Evolutionary conservation across 1,140 invertebrate species (phyloP).

Genomic region (Danaus melanippus): DNA sequence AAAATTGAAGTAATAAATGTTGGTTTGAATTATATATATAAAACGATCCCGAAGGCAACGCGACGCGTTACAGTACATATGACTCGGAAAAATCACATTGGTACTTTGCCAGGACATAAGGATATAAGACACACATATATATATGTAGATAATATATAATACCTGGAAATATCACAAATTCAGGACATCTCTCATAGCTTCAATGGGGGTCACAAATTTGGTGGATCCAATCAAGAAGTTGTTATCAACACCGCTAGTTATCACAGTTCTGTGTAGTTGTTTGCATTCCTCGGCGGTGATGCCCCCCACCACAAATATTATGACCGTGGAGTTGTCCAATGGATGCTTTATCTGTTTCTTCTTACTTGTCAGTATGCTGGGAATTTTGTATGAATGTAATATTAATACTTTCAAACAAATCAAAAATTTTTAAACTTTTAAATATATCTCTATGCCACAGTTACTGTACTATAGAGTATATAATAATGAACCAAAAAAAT

Average conservation of each 20-base stretch:
- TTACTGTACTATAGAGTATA: neutral
- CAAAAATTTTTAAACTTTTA: conserved; percentile 7
- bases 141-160: conserved; percentile 16
- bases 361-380: conserved; percentile 57
- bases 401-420: too few relatives aligned
- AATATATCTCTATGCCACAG: conserved; percentile 1
- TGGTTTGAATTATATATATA: too few relatives aligned
- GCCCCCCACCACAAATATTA: conserved; percentile 75
- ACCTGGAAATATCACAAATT: too few relatives aligned
- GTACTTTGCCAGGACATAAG: too few relatives aligned
- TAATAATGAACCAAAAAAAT: neutral
- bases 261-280: conserved; percentile 56
- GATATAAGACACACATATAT: too few relatives aligned
- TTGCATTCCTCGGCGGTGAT: conserved; percentile 74
- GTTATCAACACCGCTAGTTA: conserved; percentile 64
- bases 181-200: conserved; percentile 55
- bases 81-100: too few relatives aligned
- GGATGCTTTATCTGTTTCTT: conserved; percentile 66
- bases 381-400: too few relatives aligned
- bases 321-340: conserved; percentile 72
- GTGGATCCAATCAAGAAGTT: conserved; percentile 59
- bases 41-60: too few relatives aligned
- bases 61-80: too few relatives aligned
- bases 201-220: conserved; percentile 50
- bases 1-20: too few relatives aligned